Evolutionary conservation across 2,113 vertebrate species (phyloP).

Genomic region (Chaetura pelagica): DNA sequence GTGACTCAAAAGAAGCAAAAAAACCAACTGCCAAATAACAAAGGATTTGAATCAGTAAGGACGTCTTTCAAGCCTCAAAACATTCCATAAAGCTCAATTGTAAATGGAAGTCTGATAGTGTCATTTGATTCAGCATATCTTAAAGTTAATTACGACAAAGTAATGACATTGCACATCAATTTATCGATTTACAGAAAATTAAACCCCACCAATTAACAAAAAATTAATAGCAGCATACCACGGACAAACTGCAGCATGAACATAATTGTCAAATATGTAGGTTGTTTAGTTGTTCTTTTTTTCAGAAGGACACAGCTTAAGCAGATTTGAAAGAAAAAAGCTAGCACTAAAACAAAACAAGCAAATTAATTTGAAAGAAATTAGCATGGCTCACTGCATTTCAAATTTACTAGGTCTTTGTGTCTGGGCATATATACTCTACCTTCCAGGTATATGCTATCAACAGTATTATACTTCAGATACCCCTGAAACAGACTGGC

Average conservation of each 20-base stretch:
- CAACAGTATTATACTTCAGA: neutral
- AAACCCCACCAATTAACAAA: neutral
- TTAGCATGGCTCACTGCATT: neutral
- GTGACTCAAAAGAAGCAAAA: neutral
- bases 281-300: neutral
- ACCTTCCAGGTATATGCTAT: neutral
- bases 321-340: conserved; percentile 45
- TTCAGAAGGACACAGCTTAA: conserved; percentile 15
- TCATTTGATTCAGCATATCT: neutral
- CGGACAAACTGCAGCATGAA: conserved; percentile 11
- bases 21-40: neutral
- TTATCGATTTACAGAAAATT: neutral
- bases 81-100: neutral
- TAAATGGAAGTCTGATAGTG: neutral
- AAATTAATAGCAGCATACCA: conserved; percentile 2
- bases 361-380: conserved; percentile 23
- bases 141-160: neutral
- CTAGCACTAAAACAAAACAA: neutral
- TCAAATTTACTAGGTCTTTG: neutral
- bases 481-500: neutral
- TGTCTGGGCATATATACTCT: neutral
- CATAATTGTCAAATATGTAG: neutral
- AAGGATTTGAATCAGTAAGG: neutral
- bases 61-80: neutral
- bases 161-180: conserved; percentile 26